phyloP scores from a whole-genome alignment of 2,113 vertebrate species.

The Oncorhynchus keta region DNA sequence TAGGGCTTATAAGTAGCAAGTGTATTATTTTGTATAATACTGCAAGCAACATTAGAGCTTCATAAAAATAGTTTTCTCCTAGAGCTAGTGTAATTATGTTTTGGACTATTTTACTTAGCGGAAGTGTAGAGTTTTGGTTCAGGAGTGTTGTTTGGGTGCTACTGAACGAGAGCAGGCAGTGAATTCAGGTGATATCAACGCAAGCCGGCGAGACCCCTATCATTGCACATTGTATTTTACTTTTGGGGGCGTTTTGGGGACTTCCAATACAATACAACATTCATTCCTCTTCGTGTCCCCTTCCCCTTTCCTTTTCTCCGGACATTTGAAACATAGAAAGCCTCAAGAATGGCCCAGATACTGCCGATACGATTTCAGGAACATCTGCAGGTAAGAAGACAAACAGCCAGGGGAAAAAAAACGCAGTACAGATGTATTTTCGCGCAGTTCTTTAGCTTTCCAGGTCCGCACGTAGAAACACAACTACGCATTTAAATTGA shows the following conservation, averaged over 20 bases:
- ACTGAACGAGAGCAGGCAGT: conserved; percentile 66
- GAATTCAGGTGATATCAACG: conserved; percentile 55
- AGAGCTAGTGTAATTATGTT: neutral
- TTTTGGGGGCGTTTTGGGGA: conserved; percentile 50
- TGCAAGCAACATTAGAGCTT: neutral
- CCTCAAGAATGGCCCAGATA: conserved; percentile 75
- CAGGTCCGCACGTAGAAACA: conserved; percentile 31
- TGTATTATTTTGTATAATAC: neutral
- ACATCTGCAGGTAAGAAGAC: conserved; percentile 79
- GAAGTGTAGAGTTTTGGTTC: conserved; percentile 58
- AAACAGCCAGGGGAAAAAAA: neutral
- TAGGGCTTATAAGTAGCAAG: neutral
- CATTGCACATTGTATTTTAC: conserved; percentile 37
- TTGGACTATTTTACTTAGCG: conserved; percentile 74
- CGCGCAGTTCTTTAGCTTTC: conserved; percentile 20
- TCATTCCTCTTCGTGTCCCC: conserved; percentile 54
- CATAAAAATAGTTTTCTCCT: too few relatives aligned
- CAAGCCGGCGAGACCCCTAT: conserved; percentile 34
- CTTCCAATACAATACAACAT: conserved; percentile 40
- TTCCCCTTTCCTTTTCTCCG: conserved; percentile 59
- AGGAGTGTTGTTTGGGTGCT: conserved; percentile 49
- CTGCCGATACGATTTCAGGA: conserved; percentile 79
- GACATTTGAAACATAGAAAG: conserved; percentile 42
- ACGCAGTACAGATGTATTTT: conserved; percentile 6
- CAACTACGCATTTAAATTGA: conserved; percentile 65